These are phyloP conservation scores for Caenorhabditis sp. DNA, from an alignment of 2,888 invertebrate species.

Conservation along the genomic window DNA sequence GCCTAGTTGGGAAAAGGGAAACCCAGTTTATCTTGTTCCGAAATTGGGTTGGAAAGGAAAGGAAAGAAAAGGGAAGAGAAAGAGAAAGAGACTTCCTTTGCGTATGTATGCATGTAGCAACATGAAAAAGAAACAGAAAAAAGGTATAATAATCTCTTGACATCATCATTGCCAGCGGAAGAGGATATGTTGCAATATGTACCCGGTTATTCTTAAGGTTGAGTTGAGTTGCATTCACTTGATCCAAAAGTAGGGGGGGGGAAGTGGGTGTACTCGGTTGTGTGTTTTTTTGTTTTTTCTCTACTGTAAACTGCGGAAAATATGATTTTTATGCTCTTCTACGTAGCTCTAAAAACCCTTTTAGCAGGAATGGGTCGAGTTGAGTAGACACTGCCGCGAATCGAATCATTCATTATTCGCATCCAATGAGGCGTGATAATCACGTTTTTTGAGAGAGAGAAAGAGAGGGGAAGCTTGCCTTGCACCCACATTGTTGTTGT, in stretches of 20 bases:
- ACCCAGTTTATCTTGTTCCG: constrained; percentile 39
- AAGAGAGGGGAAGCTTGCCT: background rate
- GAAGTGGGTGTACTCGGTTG: constrained; percentile 11
- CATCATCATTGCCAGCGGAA: constrained; percentile 26
- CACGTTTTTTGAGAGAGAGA: constrained; percentile 21
- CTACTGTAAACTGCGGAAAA: too few species aligned
- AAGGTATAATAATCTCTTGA: constrained; percentile 51
- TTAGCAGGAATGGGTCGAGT: constrained; percentile 31
- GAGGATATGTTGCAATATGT: constrained; percentile 50
- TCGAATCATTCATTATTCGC: constrained; percentile 61
- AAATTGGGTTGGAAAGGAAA: constrained; percentile 49
- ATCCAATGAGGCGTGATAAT: constrained; percentile 56
- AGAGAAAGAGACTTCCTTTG: too few species aligned
- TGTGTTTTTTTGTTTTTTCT: constrained; percentile 1
- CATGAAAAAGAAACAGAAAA: background rate
- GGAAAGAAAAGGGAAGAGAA: constrained; percentile 4
- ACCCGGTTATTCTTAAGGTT: constrained; percentile 13
- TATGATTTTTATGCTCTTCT: constrained; percentile 50
- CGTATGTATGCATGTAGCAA: constrained; percentile 21
- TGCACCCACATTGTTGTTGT: background rate
- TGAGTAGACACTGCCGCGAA: too few species aligned
- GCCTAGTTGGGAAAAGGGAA: too few species aligned
- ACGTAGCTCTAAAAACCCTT: constrained; percentile 44
- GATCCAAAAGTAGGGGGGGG: too few species aligned
- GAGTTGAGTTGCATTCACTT: too few species aligned